Percentiles rank a stretch among this genome's conserved stretches.
phyloP scores from a whole-genome alignment of 2,888 invertebrate genomes.

The Nyleta sp. region DNA sequence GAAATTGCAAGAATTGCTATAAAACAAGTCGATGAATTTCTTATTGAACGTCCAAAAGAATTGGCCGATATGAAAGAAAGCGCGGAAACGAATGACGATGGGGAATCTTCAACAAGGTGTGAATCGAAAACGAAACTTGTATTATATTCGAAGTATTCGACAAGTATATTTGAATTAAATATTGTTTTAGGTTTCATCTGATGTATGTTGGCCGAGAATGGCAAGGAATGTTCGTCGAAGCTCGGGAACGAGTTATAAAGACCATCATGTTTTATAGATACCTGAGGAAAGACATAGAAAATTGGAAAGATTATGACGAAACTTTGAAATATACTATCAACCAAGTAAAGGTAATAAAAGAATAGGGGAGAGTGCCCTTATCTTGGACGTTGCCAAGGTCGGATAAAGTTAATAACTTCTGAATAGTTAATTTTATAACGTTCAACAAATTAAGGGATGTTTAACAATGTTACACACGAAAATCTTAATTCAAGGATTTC shows the following conservation, averaged over 20 bases:
- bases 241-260: conserved; percentile 91
- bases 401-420: no score
- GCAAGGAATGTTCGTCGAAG: conserved; percentile 90
- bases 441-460: no score
- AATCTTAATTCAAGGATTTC: no score
- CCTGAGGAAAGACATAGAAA: conserved; percentile 87
- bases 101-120: conserved; percentile 71
- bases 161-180: not conserved
- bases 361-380: no score
- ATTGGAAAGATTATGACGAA: conserved; percentile 83
- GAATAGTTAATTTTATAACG: no score
- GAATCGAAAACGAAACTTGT: conserved; percentile 36
- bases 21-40: conserved; percentile 83
- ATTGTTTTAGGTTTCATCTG: conserved; percentile 83
- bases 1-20: conserved; percentile 84
- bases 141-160: no score
- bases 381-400: no score
- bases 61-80: conserved; percentile 75
- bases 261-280: conserved; percentile 92
- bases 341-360: conserved; percentile 83
- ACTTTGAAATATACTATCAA: conserved; percentile 86
- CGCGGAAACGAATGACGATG: conserved; percentile 66
- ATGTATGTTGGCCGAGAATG: conserved; percentile 89
- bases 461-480: no score
- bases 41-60: conserved; percentile 80